Evolutionary conservation across 92 coral and sea anemone genomes (phyloP), one percentile per base, ranked within the genome.

Genomic region (Siderastrea radians): DNA sequence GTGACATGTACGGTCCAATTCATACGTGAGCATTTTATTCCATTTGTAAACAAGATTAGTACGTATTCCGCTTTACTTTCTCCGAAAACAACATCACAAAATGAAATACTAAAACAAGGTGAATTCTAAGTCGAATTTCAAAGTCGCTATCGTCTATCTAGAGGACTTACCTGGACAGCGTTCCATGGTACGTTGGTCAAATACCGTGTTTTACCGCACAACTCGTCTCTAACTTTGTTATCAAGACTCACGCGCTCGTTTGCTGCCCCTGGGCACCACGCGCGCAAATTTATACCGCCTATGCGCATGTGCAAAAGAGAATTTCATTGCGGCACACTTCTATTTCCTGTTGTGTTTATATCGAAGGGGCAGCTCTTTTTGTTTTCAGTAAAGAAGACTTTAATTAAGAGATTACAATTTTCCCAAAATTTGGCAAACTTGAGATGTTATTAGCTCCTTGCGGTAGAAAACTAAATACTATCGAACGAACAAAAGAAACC

Each of bases 151-250:
- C 26, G 47, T 71, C 2, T 53, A 44, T 15, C 19, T 26, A 6
- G 47, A 55, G 16, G 2, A 5, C 71, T 82, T 47, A 82, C 86
- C 78, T 82, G 75, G 57, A 58, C 38, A 19, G 3, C 50, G 62
- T 53, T 53, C 14, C 49, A 62, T 12, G 15, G 47, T 38, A 5
- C 49, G 19, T 10, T 1, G 2, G 54, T 48, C 14, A 12, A 38
- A n/a, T 51, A 70, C 53, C 78, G 57, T 74, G 48, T 15, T 16
- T 9, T 50, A 17, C 10, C 15, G 47, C 72, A 72, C 68, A 7
- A 9, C 55, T 45, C 51, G 82, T 77, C 82, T 77, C 82, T 77
- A 77, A 77, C 82, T 59, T 77, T 53, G 62, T 6, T 75, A 26
- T 38, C 53, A 26, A 44, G 19, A 77, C 67, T 62, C 67, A 59